A percentile compares a stretch with the other conserved stretches of the same genome.
phyloP scores from a whole-genome alignment of 2,797 vertebrate genomes.

The Acanthopagrus latus region DNA sequence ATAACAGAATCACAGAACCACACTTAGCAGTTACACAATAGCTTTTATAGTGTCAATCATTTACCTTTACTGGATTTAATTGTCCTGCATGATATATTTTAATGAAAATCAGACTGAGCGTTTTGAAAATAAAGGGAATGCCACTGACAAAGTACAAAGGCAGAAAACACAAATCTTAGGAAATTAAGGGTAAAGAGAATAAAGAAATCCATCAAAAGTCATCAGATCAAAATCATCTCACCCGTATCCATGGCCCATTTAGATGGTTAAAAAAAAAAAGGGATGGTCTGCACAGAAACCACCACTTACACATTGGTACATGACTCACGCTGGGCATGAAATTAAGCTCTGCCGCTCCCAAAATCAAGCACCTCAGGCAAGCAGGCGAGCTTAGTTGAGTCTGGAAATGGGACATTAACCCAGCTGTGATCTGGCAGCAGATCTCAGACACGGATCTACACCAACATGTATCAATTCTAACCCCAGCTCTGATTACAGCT shows the following conservation, averaged over 20 bases:
- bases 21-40: not conserved
- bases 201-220: constrained; percentile 10
- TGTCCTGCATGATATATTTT: not conserved
- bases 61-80: not conserved
- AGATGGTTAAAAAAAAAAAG: constrained; percentile 34
- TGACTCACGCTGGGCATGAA: constrained; percentile 71
- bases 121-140: constrained; percentile 1
- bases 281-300: constrained; percentile 38
- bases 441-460: constrained; percentile 43
- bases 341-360: constrained; percentile 61
- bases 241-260: constrained; percentile 46
- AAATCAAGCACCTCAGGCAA: constrained; percentile 59
- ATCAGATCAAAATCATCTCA: constrained; percentile 30
- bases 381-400: constrained; percentile 42
- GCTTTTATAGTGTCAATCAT: not conserved
- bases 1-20: not conserved
- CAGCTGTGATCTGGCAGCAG: constrained; percentile 60
- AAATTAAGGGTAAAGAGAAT: constrained; percentile 4
- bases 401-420: constrained; percentile 50
- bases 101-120: not conserved
- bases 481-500: constrained; percentile 5
- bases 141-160: not conserved
- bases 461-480: constrained; percentile 8
- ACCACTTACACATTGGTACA: constrained; percentile 55
- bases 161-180: not conserved